Conservation (phyloP, 1,140 invertebrate genomes). For the Ooceraea biroi region DNA sequence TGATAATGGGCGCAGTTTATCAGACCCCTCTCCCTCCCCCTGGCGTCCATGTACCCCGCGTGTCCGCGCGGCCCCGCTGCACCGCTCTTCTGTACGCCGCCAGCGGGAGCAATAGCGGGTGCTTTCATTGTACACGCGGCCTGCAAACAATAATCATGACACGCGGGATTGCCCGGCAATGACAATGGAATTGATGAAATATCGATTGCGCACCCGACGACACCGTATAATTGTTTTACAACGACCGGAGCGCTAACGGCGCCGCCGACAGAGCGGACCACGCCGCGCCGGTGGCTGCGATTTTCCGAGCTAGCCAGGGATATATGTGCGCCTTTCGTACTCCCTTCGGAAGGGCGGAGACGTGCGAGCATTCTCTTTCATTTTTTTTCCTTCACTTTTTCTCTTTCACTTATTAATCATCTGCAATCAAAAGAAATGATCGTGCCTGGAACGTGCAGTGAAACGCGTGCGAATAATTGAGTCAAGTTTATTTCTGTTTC, state of each 20-base stretch:
- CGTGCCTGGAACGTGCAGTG: slow-evolving; percentile 18
- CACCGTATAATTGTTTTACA: slow-evolving; percentile 83
- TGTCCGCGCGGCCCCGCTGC: neutral
- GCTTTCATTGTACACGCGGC: slow-evolving; percentile 79
- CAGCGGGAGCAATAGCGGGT: slow-evolving; percentile 39
- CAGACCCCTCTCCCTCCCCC: slow-evolving; percentile 44
- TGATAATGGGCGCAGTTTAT: slow-evolving; percentile 80
- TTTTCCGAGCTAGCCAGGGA: slow-evolving; percentile 33
- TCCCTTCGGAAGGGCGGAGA: slow-evolving; percentile 43
- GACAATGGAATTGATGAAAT: slow-evolving; percentile 83
- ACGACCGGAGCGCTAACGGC: slow-evolving; percentile 67
- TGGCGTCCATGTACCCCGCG: too few relatives aligned
- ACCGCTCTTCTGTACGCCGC: slow-evolving; percentile 58
- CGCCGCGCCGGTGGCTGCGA: slow-evolving; percentile 44
- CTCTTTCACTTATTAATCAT: too few relatives aligned
- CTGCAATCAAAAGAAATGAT: slow-evolving; percentile 47
- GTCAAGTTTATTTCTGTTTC: slow-evolving; percentile 40
- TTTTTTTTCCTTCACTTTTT: too few relatives aligned
- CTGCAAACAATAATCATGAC: slow-evolving; percentile 83
- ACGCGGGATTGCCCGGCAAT: slow-evolving; percentile 81
- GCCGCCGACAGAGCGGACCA: slow-evolving; percentile 65
- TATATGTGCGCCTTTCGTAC: slow-evolving; percentile 62
- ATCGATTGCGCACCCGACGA: slow-evolving; percentile 78
- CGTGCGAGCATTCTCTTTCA: too few relatives aligned
- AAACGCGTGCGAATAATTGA: slow-evolving; percentile 43